A percentile compares a stretch with the other conserved stretches of the same genome.
phyloP scores from a whole-genome alignment of 2,113 vertebrate genomes.

The Pachycephala philippinensis region DNA sequence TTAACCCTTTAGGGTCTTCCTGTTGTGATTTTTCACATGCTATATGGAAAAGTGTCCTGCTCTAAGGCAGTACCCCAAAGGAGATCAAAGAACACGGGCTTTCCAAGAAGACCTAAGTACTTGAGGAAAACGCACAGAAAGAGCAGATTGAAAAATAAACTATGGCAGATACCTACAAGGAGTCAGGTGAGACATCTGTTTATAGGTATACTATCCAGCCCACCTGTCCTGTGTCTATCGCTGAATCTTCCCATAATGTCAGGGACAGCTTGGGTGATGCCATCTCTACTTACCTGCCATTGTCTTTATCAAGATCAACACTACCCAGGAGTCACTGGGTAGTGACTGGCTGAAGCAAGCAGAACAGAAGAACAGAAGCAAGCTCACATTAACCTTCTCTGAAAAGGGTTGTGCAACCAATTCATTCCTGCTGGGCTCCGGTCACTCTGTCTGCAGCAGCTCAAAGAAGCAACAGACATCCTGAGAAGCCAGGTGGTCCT shows the following conservation, averaged over 20 bases:
- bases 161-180: neutral
- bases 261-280: neutral
- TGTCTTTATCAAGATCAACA: neutral
- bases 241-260: neutral
- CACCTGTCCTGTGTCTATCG: neutral
- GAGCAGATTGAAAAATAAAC: neutral
- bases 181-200: neutral
- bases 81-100: neutral
- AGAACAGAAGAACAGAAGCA: neutral
- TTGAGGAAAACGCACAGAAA: neutral
- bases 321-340: neutral
- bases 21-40: neutral
- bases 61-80: neutral
- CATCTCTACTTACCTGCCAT: neutral
- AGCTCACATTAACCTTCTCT: neutral
- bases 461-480: neutral
- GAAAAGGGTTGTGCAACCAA: neutral
- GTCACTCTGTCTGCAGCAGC: neutral
- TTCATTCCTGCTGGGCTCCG: neutral
- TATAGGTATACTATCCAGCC: neutral
- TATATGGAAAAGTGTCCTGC: neutral
- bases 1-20: constrained; percentile 27
- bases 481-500: neutral
- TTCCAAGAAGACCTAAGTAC: neutral
- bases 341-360: neutral